Percentiles rank a stretch among this genome's conserved stretches.
Evolutionary conservation across 1,140 invertebrate genomes (phyloP).

Genomic region (Sinella curviseta): DNA sequence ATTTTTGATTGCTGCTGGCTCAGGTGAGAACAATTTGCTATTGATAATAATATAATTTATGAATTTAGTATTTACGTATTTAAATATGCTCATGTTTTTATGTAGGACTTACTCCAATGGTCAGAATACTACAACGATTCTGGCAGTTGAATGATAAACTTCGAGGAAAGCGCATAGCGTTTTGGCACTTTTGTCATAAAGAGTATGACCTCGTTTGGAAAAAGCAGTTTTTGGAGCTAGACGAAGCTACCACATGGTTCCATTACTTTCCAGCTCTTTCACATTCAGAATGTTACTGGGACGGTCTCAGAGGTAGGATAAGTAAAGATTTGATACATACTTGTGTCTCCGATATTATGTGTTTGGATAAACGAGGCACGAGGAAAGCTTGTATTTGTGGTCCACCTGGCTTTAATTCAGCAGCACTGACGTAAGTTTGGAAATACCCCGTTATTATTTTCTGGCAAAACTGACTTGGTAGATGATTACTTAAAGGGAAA

Average conservation of each 20-base stretch:
- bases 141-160: background rate
- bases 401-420: conserved; percentile 5
- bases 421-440: background rate
- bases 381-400: conserved; percentile 16
- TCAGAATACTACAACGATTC: background rate
- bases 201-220: background rate
- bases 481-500: background rate
- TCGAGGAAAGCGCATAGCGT: background rate
- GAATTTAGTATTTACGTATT: too few species aligned
- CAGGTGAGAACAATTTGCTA: too few species aligned
- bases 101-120: conserved; percentile 7
- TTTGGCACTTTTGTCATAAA: background rate
- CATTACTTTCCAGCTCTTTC: background rate
- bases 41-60: too few species aligned
- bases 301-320: background rate
- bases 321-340: background rate
- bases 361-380: background rate
- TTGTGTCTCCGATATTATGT: background rate
- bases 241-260: background rate
- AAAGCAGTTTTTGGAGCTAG: background rate
- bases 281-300: background rate
- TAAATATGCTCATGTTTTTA: background rate
- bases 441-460: background rate
- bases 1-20: background rate
- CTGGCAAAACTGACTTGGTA: too few species aligned